Evolutionary conservation across 2,797 vertebrate genomes (phyloP).

Genomic region (Ambastaia sidthimunki): DNA sequence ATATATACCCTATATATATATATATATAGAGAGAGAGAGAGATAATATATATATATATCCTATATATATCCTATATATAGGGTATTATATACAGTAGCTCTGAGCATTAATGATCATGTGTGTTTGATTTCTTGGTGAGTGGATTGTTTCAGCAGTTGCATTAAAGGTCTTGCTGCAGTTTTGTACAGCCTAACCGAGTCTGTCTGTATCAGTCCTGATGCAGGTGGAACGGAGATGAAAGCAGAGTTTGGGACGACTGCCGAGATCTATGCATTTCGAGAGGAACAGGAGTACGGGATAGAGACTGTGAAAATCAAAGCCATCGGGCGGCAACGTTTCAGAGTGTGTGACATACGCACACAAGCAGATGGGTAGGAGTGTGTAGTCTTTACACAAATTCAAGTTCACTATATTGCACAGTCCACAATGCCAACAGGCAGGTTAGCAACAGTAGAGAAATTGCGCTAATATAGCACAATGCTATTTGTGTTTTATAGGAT

Average conservation of each 20-base stretch:
- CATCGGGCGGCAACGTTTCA: constrained; percentile 94
- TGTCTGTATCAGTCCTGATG: constrained; percentile 45
- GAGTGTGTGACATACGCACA: constrained; percentile 93
- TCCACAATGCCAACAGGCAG: neutral
- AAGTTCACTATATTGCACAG: neutral
- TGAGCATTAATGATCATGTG: neutral
- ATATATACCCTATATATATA: neutral
- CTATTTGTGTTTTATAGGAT: constrained; percentile 77
- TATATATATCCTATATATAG: neutral
- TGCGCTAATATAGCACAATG: neutral
- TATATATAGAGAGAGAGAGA: too few relatives aligned
- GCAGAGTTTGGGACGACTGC: constrained; percentile 94
- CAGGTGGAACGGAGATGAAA: constrained; percentile 63
- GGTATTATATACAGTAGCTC: neutral
- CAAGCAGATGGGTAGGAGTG: constrained; percentile 93
- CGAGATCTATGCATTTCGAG: constrained; percentile 96
- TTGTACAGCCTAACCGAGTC: neutral
- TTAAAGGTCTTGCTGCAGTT: neutral
- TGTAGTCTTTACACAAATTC: neutral
- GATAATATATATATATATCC: neutral
- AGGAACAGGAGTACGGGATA: constrained; percentile 95
- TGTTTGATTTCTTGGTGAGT: neutral
- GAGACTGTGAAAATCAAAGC: constrained; percentile 99
- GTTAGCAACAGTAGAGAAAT: neutral
- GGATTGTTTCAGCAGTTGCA: neutral